phyloP scores from a whole-genome alignment of 2,113 vertebrate species.

The Pelmatolapia mariae region DNA sequence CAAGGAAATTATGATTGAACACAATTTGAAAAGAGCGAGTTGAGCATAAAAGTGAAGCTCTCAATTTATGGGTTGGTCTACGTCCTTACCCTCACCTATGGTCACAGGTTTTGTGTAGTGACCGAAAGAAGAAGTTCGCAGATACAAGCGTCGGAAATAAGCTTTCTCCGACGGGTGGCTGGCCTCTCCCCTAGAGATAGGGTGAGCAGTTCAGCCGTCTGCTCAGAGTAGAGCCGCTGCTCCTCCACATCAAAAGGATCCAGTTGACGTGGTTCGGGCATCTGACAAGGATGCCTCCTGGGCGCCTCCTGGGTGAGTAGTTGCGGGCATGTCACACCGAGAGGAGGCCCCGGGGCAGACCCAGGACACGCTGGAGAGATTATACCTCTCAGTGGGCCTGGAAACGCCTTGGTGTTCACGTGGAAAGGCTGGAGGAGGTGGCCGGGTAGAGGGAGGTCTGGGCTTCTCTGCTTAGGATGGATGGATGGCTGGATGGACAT shows the following conservation, averaged over 20 bases:
- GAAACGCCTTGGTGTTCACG: rapidly evolving
- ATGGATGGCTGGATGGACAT: not conserved
- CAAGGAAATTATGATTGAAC: not conserved
- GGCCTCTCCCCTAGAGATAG: rapidly evolving
- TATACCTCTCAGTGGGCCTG: not conserved
- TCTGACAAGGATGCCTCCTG: not conserved
- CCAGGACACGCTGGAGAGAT: not conserved
- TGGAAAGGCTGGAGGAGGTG: not conserved
- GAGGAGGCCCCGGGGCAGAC: not conserved
- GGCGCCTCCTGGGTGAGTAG: not conserved
- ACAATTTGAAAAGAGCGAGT: not conserved
- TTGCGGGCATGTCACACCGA: not conserved
- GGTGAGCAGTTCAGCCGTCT: not conserved
- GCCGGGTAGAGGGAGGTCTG: not conserved
- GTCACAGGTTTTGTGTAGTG: not conserved
- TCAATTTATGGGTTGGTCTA: not conserved
- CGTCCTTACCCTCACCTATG: not conserved
- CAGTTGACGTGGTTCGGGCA: not conserved
- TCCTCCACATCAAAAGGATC: not conserved
- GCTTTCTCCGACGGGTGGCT: not conserved
- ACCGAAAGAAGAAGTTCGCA: not conserved
- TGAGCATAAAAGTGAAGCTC: not conserved
- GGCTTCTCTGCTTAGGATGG: not conserved
- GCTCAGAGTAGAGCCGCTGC: not conserved
- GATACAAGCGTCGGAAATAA: not conserved